Evolutionary conservation across 2,888 invertebrate species (phyloP).

Genomic region (Sisyra terminalis): DNA sequence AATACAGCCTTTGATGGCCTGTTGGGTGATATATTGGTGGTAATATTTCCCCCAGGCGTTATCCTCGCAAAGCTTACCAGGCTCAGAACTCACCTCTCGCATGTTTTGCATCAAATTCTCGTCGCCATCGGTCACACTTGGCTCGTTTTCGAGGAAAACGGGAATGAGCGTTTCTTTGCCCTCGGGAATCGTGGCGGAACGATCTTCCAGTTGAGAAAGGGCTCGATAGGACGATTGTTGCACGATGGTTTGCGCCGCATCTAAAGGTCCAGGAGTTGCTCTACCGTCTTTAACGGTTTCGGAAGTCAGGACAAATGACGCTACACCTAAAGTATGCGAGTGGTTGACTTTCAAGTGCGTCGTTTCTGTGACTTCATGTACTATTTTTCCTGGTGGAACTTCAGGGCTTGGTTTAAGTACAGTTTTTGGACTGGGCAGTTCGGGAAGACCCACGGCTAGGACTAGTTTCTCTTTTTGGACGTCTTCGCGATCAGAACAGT

Average conservation of each 20-base stretch:
- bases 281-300: conserved; percentile 27
- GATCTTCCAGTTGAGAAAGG: neutral
- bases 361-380: conserved; percentile 33
- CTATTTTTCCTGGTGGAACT: conserved; percentile 29
- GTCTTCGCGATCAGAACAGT: conserved; percentile 20
- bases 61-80: conserved; percentile 2
- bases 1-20: conserved; percentile 38
- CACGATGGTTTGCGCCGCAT: too few relatives aligned
- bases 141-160: conserved; percentile 11
- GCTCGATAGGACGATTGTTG: too few relatives aligned
- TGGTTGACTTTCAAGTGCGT: conserved; percentile 34
- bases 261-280: neutral
- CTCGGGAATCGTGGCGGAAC: conserved; percentile 3
- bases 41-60: conserved; percentile 31
- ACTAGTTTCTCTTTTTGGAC: conserved; percentile 27
- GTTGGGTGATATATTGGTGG: conserved; percentile 34
- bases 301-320: conserved; percentile 34
- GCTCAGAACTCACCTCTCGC: conserved; percentile 30
- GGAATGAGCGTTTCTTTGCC: conserved; percentile 9
- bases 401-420: conserved; percentile 26
- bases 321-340: conserved; percentile 31
- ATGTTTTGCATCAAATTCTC: conserved; percentile 25
- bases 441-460: conserved; percentile 25
- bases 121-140: conserved; percentile 17
- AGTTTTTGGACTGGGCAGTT: conserved; percentile 20